These are phyloP conservation scores for Perdita meconis DNA, from an alignment of 2,888 invertebrate species.

Conservation along the genomic window DNA sequence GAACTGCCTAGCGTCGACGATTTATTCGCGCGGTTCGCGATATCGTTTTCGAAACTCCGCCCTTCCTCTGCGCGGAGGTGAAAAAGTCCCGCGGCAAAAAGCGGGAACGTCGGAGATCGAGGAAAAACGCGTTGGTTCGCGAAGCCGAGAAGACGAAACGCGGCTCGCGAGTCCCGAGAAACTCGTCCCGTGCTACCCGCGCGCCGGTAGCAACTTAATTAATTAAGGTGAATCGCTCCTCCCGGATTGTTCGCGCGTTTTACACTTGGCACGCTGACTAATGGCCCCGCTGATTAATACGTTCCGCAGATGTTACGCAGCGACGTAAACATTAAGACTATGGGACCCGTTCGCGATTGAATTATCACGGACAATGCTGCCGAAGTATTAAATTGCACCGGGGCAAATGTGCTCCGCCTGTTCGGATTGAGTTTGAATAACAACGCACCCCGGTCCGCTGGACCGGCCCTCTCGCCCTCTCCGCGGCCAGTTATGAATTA, in stretches of 20 bases:
- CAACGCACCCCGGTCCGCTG: constrained; percentile 11
- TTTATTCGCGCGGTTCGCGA: constrained; percentile 24
- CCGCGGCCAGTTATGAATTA: constrained; percentile 49
- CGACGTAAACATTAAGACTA: constrained; percentile 71
- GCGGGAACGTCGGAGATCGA: not conserved
- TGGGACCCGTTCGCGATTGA: constrained; percentile 47
- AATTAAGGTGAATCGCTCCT: constrained; percentile 67
- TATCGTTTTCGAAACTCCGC: constrained; percentile 6
- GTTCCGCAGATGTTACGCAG: constrained; percentile 66
- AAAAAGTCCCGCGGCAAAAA: constrained; percentile 4
- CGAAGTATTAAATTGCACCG: constrained; percentile 45
- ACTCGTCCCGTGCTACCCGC: constrained; percentile 9
- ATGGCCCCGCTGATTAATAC: constrained; percentile 70
- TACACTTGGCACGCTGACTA: constrained; percentile 70
- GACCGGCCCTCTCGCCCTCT: not conserved
- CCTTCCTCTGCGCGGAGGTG: no score
- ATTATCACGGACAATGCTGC: constrained; percentile 53
- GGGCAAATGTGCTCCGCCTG: not conserved
- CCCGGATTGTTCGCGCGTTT: constrained; percentile 69
- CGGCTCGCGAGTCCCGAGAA: not conserved
- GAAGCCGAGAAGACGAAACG: not conserved
- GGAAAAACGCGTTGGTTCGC: not conserved
- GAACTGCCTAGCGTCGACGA: not conserved
- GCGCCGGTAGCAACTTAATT: constrained; percentile 65
- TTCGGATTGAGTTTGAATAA: constrained; percentile 56